Evolutionary conservation across 1,140 invertebrate species (phyloP), one percentile per base, ranked within the genome.

Genomic region (Macrobrachium nipponense): DNA sequence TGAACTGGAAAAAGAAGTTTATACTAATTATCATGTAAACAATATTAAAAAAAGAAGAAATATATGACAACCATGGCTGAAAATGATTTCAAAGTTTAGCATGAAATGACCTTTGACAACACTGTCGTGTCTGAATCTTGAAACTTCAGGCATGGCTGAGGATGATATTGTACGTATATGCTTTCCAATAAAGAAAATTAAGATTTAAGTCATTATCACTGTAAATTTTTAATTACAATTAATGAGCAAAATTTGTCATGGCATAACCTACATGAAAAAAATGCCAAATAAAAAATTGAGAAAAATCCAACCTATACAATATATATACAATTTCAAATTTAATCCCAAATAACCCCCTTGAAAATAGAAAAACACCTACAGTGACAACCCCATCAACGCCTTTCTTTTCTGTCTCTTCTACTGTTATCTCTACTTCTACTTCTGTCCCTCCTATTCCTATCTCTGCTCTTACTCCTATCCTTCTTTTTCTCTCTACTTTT

Each of bases 1-100:
- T 77, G 61, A 66, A 83, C 82, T 83, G 82, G 82, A 83, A 83
- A 83, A 72, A 73, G 76, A 83, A 73, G 75, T 43, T 62, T 75
- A 73, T 6, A 15, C 17, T n/a, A 73, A 20, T 36, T 20, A 73
- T 36, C 44, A 43, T 73, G 7, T 20, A 17, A 73, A 23, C 23
- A 36, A 36, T 72, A 36, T 73, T 73, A 23, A 73, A 27, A 23
- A 73, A 73, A 73, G 15, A 23, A 15, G 27, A 73, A 73, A 73
- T 73, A 18, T 23, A 73, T 36, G 15, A 73, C 70, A 73, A 36
- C 23, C 44, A 73, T 73, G 44, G 23, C 44, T 23, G 18, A 73
- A n/a, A 23, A 36, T 23, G 15, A 73, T 23, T 73, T 36, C 17
- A 73, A 36, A 8, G 17, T 18, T 36, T 73, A 36, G 70, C 17